Evolutionary conservation across 2,797 vertebrate species (phyloP).

Genomic region (Propithecus deckenii): DNA sequence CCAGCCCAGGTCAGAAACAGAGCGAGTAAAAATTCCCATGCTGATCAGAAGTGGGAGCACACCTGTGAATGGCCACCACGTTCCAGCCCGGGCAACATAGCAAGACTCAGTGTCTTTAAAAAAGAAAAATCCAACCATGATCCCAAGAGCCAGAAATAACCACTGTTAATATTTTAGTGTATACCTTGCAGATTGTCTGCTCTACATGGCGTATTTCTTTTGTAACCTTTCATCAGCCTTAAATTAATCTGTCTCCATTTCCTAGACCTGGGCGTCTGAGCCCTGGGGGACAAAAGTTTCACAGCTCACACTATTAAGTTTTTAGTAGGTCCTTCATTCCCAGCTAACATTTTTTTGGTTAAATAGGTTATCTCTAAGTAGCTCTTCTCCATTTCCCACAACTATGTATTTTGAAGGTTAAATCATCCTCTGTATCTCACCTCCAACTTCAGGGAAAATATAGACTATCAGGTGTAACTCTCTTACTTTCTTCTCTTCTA

Average conservation of each 20-base stretch:
- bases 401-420: slow-evolving; percentile 4
- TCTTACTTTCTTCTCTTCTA: background rate
- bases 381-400: background rate
- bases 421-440: background rate
- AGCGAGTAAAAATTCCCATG: background rate
- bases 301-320: background rate
- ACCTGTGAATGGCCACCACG: background rate
- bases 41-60: background rate
- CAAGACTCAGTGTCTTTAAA: background rate
- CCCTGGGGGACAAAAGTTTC: background rate
- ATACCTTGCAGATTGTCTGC: background rate
- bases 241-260: background rate
- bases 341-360: background rate
- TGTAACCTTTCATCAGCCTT: background rate
- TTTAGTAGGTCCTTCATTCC: background rate
- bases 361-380: background rate
- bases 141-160: background rate
- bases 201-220: background rate
- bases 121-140: background rate
- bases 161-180: background rate
- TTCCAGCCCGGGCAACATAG: background rate
- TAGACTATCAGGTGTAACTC: background rate
- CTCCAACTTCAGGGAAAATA: background rate
- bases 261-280: background rate
- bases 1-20: background rate